These are phyloP conservation scores for Parthenolecanium corni DNA, from an alignment of 2,888 invertebrate species.

Conservation along the genomic window DNA sequence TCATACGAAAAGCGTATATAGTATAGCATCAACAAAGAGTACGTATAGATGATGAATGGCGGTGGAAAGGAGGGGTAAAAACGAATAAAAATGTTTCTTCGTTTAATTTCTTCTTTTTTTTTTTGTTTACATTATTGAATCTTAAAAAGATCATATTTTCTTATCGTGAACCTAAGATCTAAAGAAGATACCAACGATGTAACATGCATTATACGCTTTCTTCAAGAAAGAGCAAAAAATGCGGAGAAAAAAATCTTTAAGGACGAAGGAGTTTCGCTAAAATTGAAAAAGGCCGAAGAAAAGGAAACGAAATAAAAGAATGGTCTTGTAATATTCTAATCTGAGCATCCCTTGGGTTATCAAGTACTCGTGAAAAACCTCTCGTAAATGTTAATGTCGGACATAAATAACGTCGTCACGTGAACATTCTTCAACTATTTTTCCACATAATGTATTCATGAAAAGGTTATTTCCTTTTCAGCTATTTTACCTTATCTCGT, in stretches of 20 bases:
- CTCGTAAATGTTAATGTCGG: slow-evolving; percentile 17
- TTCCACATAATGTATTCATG: not conserved
- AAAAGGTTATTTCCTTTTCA: too few species aligned
- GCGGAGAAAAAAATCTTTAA: slow-evolving; percentile 17
- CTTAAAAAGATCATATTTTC: slow-evolving; percentile 14
- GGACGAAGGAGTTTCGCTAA: not conserved
- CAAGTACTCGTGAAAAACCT: slow-evolving; percentile 15
- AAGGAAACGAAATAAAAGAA: too few species aligned
- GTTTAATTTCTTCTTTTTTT: not conserved
- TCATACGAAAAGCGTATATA: too few species aligned
- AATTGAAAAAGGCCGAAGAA: too few species aligned
- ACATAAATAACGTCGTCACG: slow-evolving; percentile 22
- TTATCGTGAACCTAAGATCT: slow-evolving; percentile 10
- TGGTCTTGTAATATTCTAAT: slow-evolving; percentile 22
- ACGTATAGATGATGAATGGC: too few species aligned
- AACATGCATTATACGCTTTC: not conserved
- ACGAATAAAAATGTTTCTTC: too few species aligned
- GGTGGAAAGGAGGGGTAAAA: too few species aligned
- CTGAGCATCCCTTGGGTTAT: slow-evolving; percentile 14
- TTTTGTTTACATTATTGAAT: slow-evolving; percentile 17
- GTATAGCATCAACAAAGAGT: too few species aligned
- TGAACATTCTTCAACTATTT: not conserved
- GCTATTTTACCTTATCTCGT: too few species aligned
- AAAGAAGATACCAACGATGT: slow-evolving; percentile 1
- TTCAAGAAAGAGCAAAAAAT: too few species aligned